phyloP scores from a whole-genome alignment of 2,888 invertebrate genomes.

The Helleia helle region DNA sequence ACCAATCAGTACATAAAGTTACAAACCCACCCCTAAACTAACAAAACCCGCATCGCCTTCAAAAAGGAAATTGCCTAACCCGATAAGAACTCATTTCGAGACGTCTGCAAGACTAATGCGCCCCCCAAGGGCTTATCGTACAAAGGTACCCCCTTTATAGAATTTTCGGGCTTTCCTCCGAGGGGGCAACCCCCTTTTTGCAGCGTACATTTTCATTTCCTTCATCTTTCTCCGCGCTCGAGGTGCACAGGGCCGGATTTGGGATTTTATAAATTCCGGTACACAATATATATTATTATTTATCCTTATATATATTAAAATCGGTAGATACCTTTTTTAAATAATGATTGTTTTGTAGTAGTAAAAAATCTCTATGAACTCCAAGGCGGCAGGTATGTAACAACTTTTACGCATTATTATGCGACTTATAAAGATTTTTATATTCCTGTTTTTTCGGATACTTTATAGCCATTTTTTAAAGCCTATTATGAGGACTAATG shows the following conservation, averaged over 20 bases:
- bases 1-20: constrained; percentile 2
- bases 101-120: constrained; percentile 63
- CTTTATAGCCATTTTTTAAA: too few relatives aligned
- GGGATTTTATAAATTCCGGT: too few relatives aligned
- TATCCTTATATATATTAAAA: too few relatives aligned
- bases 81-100: constrained; percentile 59
- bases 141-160: constrained; percentile 68
- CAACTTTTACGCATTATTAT: too few relatives aligned
- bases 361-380: too few relatives aligned
- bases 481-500: too few relatives aligned
- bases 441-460: too few relatives aligned
- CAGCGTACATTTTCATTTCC: constrained; percentile 74
- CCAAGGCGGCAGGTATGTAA: too few relatives aligned
- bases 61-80: constrained; percentile 56
- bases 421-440: too few relatives aligned
- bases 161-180: constrained; percentile 59
- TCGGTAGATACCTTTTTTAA: too few relatives aligned
- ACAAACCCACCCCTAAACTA: constrained; percentile 13
- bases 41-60: constrained; percentile 28
- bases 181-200: constrained; percentile 61
- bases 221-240: constrained; percentile 71
- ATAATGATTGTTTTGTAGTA: too few relatives aligned
- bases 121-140: constrained; percentile 58
- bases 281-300: too few relatives aligned
- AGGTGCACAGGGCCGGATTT: constrained; percentile 41